Evolutionary conservation across 2,113 vertebrate species (phyloP).

Genomic region (Anas platyrhynchos): DNA sequence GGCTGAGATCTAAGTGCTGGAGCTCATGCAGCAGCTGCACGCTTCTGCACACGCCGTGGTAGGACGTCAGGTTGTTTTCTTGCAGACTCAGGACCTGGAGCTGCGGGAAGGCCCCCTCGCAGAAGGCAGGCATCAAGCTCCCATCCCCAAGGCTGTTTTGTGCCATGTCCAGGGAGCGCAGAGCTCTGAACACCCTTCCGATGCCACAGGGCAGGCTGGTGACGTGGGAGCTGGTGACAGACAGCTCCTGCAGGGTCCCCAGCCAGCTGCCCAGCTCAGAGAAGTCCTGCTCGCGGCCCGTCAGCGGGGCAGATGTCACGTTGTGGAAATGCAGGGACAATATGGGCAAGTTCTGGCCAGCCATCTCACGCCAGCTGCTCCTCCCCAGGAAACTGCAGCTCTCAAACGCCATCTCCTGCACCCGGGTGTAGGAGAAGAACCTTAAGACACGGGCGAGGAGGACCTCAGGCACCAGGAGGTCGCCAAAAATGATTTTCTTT

Average conservation of each 20-base stretch:
- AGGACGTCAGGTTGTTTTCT: constrained; percentile 55
- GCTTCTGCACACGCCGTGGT: background rate
- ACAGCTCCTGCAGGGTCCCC: constrained; percentile 57
- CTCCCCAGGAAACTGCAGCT: constrained; percentile 46
- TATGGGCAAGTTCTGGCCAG: background rate
- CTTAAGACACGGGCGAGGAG: constrained; percentile 53
- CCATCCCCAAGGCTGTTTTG: constrained; percentile 63
- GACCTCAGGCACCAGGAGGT: constrained; percentile 52
- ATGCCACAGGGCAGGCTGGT: constrained; percentile 58
- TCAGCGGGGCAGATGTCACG: background rate
- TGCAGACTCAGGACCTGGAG: constrained; percentile 64
- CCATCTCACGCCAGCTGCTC: background rate
- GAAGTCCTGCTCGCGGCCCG: background rate
- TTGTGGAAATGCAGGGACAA: constrained; percentile 65
- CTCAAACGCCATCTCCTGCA: constrained; percentile 69
- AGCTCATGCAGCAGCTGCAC: background rate
- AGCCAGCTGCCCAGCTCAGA: constrained; percentile 62
- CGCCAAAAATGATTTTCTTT: constrained; percentile 56
- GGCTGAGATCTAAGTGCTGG: constrained; percentile 71
- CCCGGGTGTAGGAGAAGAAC: constrained; percentile 55
- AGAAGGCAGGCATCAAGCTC: constrained; percentile 16
- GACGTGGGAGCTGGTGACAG: constrained; percentile 21
- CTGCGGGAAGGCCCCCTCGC: constrained; percentile 64
- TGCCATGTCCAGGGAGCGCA: constrained; percentile 70
- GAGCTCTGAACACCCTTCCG: constrained; percentile 1